phyloP scores from a whole-genome alignment of 2,888 invertebrate genomes.

The Lepeophtheirus nordmannii region DNA sequence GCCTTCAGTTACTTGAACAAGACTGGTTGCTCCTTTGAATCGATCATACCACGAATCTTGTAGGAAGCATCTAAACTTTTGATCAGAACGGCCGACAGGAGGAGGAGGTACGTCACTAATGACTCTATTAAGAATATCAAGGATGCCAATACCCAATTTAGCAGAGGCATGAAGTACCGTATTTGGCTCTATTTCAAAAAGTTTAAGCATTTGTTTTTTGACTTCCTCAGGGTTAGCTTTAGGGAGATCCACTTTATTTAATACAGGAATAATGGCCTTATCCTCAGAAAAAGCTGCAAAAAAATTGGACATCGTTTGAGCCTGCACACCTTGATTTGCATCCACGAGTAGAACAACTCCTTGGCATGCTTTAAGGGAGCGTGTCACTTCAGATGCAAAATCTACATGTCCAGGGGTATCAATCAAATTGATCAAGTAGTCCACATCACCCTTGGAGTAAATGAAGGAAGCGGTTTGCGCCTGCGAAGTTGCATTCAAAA shows the following conservation, averaged over 20 bases:
- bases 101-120: conserved; percentile 60
- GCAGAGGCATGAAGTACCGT: conserved; percentile 73
- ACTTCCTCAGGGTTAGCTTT: conserved; percentile 72
- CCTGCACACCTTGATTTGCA: conserved; percentile 84
- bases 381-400: conserved; percentile 75
- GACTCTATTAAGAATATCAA: conserved; percentile 56
- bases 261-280: conserved; percentile 67
- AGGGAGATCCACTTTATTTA: conserved; percentile 92
- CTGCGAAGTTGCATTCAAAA: background rate
- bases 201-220: conserved; percentile 49
- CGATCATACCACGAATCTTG: conserved; percentile 78
- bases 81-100: too few species aligned
- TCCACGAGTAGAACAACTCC: conserved; percentile 87
- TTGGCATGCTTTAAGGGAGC: conserved; percentile 56
- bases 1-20: conserved; percentile 33
- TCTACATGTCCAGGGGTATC: conserved; percentile 98
- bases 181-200: conserved; percentile 62
- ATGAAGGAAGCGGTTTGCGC: conserved; percentile 84
- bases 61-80: conserved; percentile 11
- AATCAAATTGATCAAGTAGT: conserved; percentile 76
- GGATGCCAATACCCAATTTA: conserved; percentile 70
- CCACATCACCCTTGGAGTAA: conserved; percentile 43
- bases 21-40: conserved; percentile 43
- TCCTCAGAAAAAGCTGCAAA: conserved; percentile 69
- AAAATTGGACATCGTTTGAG: conserved; percentile 94